phyloP scores from a whole-genome alignment of 2,888 invertebrate species.

The Thera obeliscata region DNA sequence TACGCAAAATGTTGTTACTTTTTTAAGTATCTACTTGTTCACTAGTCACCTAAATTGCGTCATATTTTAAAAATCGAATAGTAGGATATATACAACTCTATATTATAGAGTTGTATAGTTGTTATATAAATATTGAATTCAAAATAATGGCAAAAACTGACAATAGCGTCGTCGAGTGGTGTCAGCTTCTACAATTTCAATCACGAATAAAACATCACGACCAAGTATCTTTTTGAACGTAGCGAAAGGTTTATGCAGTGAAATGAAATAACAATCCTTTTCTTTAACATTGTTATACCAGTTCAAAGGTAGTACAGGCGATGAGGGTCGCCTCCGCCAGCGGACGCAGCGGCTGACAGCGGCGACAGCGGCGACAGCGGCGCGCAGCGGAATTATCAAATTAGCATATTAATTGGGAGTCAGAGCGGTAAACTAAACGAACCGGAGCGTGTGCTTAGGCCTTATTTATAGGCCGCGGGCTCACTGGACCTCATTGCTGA shows the following conservation, averaged over 20 bases:
- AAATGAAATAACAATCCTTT: background rate
- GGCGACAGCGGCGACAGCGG: background rate
- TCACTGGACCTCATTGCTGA: conserved; percentile 11
- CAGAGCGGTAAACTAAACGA: conserved; percentile 28
- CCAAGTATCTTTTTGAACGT: background rate
- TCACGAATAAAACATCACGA: background rate
- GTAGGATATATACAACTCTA: too few relatives aligned
- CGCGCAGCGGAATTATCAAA: conserved; percentile 16
- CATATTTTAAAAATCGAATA: too few relatives aligned
- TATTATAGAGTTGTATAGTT: too few relatives aligned
- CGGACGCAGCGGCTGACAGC: background rate
- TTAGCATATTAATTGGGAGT: conserved; percentile 42
- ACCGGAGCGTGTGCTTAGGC: conserved; percentile 22
- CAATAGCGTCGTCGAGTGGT: background rate
- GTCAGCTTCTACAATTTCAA: background rate
- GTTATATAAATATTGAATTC: too few relatives aligned
- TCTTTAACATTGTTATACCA: background rate
- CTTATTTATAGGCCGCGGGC: conserved; percentile 20
- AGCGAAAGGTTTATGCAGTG: background rate
- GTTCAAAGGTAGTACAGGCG: background rate
- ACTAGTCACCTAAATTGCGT: too few relatives aligned
- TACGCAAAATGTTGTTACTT: too few relatives aligned
- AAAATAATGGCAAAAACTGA: background rate
- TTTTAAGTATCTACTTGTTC: too few relatives aligned
- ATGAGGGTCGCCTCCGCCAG: background rate